Evolutionary conservation across 2,797 vertebrate genomes (phyloP), one percentile per base, ranked within the genome.

Genomic region (Typhlichthys eigenmanni): DNA sequence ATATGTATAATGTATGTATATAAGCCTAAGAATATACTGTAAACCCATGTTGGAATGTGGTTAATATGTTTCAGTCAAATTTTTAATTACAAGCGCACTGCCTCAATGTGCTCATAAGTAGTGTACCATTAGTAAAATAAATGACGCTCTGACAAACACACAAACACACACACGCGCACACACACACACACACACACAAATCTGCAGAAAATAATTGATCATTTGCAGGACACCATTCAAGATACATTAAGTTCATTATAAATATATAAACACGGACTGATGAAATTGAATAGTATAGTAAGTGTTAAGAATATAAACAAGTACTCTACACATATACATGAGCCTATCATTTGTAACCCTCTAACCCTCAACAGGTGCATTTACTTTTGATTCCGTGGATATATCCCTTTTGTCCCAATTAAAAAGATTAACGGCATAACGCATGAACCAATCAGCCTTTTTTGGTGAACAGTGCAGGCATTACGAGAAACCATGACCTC

Each of bases 31-130:
- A 2, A 17, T 5, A 3, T 19, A 19, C 19, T 19, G 19, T 19
- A 66, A 50, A 62, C 49, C 19, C 6, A 45, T 11, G 24, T 69
- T 45, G 43, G 9, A 47, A 24, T 48, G 17, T 71, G 61, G 66
- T 66, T 9, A 51, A 17, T 51, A 9, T 43, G 43, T 72, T 68
- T 66, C 64, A 66, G 60, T 71, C 55, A 51, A 48, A 68, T n/a
- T 11, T 59, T 58, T 1, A 38, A 59, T 62, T 64, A 47, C 13
- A 48, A 24, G 62, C 32, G 16, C 29, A 2, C 9, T 9, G 48
- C 14, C 11, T 48, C 34, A 5, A 38, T 38, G 34, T 38, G 34
- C 34, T 38, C 34, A 38, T 38, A 8, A 5, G 5, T 38, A 38
- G 34, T 38, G 34, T 38, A 38, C 34, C 34, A 8, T 38, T 19